Evolutionary conservation across 2,888 invertebrate species (phyloP).

Genomic region (Drosophila nr. perissopoda): DNA sequence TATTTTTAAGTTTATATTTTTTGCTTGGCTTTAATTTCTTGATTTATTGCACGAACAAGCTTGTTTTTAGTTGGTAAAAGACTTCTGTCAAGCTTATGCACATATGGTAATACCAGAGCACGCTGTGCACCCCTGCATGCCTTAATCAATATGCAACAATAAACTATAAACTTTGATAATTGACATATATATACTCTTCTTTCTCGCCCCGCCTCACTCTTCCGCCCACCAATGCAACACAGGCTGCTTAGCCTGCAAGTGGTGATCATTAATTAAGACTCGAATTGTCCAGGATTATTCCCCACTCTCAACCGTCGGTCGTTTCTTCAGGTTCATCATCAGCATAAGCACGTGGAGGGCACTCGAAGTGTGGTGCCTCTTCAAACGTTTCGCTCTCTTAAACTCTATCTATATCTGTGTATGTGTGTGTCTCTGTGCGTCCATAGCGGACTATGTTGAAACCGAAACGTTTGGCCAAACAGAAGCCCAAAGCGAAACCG

Average conservation of each 20-base stretch:
- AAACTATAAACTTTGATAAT: slow-evolving; percentile 35
- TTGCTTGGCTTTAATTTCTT: neutral
- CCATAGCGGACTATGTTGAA: slow-evolving; percentile 84
- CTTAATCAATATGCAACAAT: slow-evolving; percentile 20
- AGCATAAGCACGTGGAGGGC: slow-evolving; percentile 24
- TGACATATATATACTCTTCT: slow-evolving; percentile 48
- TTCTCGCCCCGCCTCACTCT: slow-evolving; percentile 19
- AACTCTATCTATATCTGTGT: slow-evolving; percentile 53
- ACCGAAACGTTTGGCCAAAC: slow-evolving; percentile 84
- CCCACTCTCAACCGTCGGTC: slow-evolving; percentile 10
- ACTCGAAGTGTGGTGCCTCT: slow-evolving; percentile 19
- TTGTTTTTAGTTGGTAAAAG: neutral
- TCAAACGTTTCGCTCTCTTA: slow-evolving; percentile 38
- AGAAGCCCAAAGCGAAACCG: slow-evolving; percentile 85
- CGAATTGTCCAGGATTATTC: slow-evolving; percentile 43
- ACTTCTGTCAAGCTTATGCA: slow-evolving; percentile 4
- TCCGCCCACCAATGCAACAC: slow-evolving; percentile 9
- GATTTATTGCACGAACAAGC: neutral
- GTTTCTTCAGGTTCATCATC: slow-evolving; percentile 22
- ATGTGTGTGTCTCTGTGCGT: slow-evolving; percentile 72
- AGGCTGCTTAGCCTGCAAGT: slow-evolving; percentile 43
- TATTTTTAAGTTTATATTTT: too few species aligned
- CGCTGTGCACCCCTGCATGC: slow-evolving; percentile 54
- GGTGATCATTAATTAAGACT: slow-evolving; percentile 28
- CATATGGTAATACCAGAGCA: slow-evolving; percentile 8